phyloP scores from a whole-genome alignment of 2,888 invertebrate species.

The Thecophora atra region DNA sequence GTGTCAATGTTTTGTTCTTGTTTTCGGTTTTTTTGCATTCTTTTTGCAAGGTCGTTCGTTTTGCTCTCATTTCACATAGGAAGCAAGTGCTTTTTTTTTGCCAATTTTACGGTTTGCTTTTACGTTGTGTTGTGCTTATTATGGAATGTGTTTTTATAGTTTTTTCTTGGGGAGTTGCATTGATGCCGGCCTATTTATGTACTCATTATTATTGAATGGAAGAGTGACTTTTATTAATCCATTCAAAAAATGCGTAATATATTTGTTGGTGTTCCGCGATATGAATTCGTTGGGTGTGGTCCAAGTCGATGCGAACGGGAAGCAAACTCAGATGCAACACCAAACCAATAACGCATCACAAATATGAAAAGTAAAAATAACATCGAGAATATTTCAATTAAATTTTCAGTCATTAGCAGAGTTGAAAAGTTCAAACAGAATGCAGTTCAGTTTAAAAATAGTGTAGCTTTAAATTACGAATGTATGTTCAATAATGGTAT shows the following conservation, averaged over 20 bases:
- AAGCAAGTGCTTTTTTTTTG: slow-evolving; percentile 13
- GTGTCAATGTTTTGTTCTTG: slow-evolving; percentile 10
- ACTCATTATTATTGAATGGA: not conserved
- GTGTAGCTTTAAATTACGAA: too few species aligned
- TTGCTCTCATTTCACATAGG: slow-evolving; percentile 53
- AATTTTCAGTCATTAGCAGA: too few species aligned
- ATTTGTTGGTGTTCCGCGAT: not conserved
- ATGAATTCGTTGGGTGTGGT: slow-evolving; percentile 29
- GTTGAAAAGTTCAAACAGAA: too few species aligned
- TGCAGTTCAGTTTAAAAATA: too few species aligned
- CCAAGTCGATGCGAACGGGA: slow-evolving; percentile 1
- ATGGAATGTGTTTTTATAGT: not conserved
- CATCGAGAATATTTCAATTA: too few species aligned
- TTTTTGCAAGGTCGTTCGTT: slow-evolving; percentile 62
- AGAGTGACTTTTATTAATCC: too few species aligned
- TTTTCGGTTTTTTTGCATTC: slow-evolving; percentile 46
- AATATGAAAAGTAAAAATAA: too few species aligned
- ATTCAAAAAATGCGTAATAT: not conserved
- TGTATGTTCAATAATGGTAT: too few species aligned
- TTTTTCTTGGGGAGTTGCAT: not conserved
- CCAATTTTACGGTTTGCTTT: slow-evolving; percentile 2
- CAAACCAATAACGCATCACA: too few species aligned
- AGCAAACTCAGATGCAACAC: not conserved
- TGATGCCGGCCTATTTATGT: slow-evolving; percentile 17
- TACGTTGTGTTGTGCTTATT: not conserved